phyloP scores from a whole-genome alignment of 2,888 invertebrate genomes.

The Drosophila longiperda region DNA sequence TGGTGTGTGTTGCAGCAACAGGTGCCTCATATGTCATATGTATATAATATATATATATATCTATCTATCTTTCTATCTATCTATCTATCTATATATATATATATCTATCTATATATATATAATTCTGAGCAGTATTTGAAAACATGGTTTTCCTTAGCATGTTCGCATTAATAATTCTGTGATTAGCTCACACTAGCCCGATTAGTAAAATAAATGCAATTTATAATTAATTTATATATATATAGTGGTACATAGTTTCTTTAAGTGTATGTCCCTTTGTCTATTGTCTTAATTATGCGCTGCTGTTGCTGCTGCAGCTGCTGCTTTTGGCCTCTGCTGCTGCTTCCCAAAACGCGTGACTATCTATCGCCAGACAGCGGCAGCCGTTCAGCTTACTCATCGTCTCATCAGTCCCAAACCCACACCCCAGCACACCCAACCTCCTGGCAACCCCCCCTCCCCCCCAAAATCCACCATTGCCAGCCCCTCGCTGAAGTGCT shows the following conservation, averaged over 20 bases:
- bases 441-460: neutral
- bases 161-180: neutral
- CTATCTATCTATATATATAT: neutral
- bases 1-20: neutral
- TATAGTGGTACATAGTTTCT: constrained; percentile 1
- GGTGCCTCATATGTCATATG: neutral
- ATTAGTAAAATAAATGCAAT: too few relatives aligned
- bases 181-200: neutral
- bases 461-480: too few relatives aligned
- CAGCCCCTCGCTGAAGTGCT: constrained; percentile 11
- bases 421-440: neutral
- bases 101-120: neutral
- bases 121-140: neutral
- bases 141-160: neutral
- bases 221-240: neutral
- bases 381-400: constrained; percentile 63
- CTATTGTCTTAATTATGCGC: constrained; percentile 78
- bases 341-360: constrained; percentile 54
- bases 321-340: constrained; percentile 37
- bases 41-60: neutral
- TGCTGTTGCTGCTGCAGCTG: constrained; percentile 11
- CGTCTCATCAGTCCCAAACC: constrained; percentile 46
- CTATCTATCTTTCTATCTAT: too few relatives aligned
- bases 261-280: constrained; percentile 28
- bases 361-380: constrained; percentile 64